A percentile compares a stretch with the other conserved stretches of the same genome.
Conservation (phyloP, 2,113 vertebrate genomes). For the Arenaria interpres region DNA sequence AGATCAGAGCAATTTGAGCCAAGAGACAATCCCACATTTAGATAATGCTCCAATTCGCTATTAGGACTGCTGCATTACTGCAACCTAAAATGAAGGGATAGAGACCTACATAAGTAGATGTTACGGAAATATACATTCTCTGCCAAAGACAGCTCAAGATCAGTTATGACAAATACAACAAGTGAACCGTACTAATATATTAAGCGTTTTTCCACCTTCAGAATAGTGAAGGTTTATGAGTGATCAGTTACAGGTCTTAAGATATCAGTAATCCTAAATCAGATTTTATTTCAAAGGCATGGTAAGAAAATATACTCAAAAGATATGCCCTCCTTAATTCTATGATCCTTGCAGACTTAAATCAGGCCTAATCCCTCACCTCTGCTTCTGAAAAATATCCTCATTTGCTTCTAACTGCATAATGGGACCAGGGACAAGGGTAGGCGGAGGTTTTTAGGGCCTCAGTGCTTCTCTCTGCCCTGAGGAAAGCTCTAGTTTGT, state of each 20-base stretch:
- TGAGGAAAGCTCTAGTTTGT: background rate
- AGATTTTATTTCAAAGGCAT: background rate
- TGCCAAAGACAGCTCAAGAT: background rate
- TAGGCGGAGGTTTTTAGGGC: background rate
- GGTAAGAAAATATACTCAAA: background rate
- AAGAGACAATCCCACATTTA: background rate
- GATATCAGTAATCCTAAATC: background rate
- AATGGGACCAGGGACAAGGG: background rate
- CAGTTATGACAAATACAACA: background rate
- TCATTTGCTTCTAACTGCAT: background rate
- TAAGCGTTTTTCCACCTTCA: background rate
- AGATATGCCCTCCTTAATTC: background rate
- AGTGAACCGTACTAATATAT: background rate
- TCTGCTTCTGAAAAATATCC: background rate
- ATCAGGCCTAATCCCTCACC: background rate
- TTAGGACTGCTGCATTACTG: background rate
- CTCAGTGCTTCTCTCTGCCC: background rate
- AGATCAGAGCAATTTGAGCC: background rate
- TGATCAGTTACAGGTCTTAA: background rate
- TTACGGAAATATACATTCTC: background rate
- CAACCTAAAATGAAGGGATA: background rate
- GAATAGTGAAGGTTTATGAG: background rate
- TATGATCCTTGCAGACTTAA: background rate
- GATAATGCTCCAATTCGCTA: background rate
- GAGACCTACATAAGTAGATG: background rate